Evolutionary conservation across 2,113 vertebrate species (phyloP), one percentile per base, ranked within the genome.

Genomic region (Mystacornis crossleyi): DNA sequence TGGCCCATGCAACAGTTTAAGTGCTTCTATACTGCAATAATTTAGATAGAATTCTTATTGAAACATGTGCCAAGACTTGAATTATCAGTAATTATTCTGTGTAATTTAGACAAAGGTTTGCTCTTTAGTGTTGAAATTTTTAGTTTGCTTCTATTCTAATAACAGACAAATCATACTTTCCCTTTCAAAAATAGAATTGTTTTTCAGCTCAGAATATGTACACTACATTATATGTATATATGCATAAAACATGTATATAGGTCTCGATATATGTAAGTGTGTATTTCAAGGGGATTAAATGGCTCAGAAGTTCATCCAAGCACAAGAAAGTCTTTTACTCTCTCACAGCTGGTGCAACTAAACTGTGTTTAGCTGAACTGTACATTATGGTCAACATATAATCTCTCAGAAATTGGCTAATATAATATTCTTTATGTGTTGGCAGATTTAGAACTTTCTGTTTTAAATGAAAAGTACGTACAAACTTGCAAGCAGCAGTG

Each of bases 31-130:
- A 4, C 89, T 96, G 78, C 73, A 94, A 18, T 96, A 92, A 94
- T 93, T 96, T 96, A 94, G 31, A 86, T 71, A 73, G 84, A 95
- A 79, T 81, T 92, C 66, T 64, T 92, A 71, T 57, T 93, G 93
- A 81, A 93, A 98, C 96, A 93, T 93, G 54, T 90, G 67, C n/a
- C 42, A 92, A 81, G 43, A 67, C 96, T 95, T 89, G 79, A 95
- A 72, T 90, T 96, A 94, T 64, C 53, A n/a, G 38, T 87, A 75
- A 84, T 82, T 90, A 36, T 50, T 70, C 33, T 66, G 14, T 62
- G 38, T 77, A 71, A 91, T 94, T 96, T 83, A 67, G 34, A 83
- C 19, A 20, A 60, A 91, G 13, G 55, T 77, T 93, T 86, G 40
- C 45, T 90, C 89, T 74, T 72, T 89, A 62, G 34, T 86, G 62